Evolutionary conservation across 1,140 invertebrate species (phyloP), one percentile per base, ranked within the genome.

Genomic region (Coboldia fuscipes): DNA sequence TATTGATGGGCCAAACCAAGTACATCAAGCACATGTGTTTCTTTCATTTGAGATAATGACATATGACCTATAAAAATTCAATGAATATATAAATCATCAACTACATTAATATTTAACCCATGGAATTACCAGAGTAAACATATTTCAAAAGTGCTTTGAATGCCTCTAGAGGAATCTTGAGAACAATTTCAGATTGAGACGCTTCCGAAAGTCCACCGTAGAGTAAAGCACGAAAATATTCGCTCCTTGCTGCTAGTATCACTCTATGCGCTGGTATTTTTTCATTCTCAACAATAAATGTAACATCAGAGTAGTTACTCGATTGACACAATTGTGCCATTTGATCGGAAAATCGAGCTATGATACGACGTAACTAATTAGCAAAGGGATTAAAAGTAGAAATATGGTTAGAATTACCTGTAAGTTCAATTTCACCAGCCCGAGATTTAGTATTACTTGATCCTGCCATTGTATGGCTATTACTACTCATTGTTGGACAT

Each of bases 91-190:
- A n/a, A n/a, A n/a, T n/a, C n/a, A n/a, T n/a, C n/a, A n/a, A n/a
- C n/a, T n/a, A n/a, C n/a, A n/a, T n/a, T n/a, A n/a, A n/a, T n/a
- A n/a, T n/a, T n/a, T n/a, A n/a, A n/a, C n/a, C n/a, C n/a, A n/a
- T n/a, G n/a, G n/a, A n/a, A n/a, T n/a, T n/a, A n/a, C 67, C 68
- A 37, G 84, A 90, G 53, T 98, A 98, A 31, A 98, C 88, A 59
- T 98, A 98, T 46, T 83, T 76, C 0, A 97, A 60, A 1, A 98
- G 60, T 31, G 72, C 69, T 56, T 85, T 85, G 47, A 98, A 97
- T 14, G 89, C 81, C 37, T 72, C 66, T 15, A 90, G 54, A n/a
- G 80, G 80, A 19, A 88, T 72, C 41, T 76, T 80, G 13, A 97
- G 50, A 44, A 78, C 73, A 37, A 98, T 83, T 63, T 90, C 82